Evolutionary conservation across 2,113 vertebrate species (phyloP), one percentile per base, ranked within the genome.

Genomic region (Toxotes jaculatrix): DNA sequence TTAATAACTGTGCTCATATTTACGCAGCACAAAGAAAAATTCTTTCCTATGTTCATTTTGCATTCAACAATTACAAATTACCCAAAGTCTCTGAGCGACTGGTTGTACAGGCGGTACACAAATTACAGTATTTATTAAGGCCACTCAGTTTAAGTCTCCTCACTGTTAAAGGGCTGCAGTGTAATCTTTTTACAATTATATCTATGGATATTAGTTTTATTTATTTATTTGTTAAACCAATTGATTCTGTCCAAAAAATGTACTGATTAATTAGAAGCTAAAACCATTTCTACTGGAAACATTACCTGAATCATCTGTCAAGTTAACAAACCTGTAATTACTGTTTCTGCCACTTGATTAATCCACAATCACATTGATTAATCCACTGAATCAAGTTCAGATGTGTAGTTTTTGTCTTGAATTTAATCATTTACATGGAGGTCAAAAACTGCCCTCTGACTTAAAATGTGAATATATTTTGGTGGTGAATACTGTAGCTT

Each of bases 1-100:
- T 31, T 57, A 57, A n/a, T 40, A 4, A 21, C 14, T 72, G 71
- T 55, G 49, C 34, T 72, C 23, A 43, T 70, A 70, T 31, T 55
- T 11, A 74, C 6, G 2, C 14, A 2, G 9, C 0, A 57, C 12
- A 49, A 16, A 53, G 11, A 53, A 9, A 53, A 8, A 9, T 7
- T 9, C 49, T 8, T 53, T 3, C 23, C 7, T 53, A 4, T 7
- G 3, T 53, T 23, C 4, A 55, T 55, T 55, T 23, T 55, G 53
- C n/a, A 55, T 23, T 9, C 4, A 14, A 55, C 9, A 51, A 19
- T 23, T 55, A 23, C 53, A 23, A 23, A 53, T 27, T 27, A 27
- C 19, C 49, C 19, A 43, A 43, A 11, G 12, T 43, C 10, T 47
- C 17, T 47, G 4, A 53, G 21, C 13, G 38, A 60, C 60, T 59